Evolutionary conservation across 1,140 invertebrate species (phyloP), one percentile per base, ranked within the genome.

Genomic region (Diorhabda sublineata): DNA sequence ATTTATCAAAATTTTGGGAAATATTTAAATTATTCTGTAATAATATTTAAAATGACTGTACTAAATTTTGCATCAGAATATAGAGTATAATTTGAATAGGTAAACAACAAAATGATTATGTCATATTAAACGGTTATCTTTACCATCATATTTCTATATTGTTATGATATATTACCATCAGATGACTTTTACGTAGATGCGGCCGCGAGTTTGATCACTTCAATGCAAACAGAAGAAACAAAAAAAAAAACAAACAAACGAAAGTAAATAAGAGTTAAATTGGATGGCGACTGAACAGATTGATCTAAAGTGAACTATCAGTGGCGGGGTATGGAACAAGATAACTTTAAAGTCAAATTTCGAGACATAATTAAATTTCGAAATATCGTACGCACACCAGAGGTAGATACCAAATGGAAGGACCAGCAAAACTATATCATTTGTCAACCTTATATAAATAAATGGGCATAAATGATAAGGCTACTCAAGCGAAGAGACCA

Each of bases 151-250:
- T 67, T 58, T 67, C 58, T 8, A 41, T n/a, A 9, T 52, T 61
- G 59, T 60, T 67, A 67, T 67, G 66, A 67, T 58, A 61, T 45
- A 67, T 67, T 61, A 61, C 66, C 59, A 67, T 67, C 47, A 42
- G 26, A 47, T 47, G 43, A 43, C 43, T 11, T 56, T 42, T 64
- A 9, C 43, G 44, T 43, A 45, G 9, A 43, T 4, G 3, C 62
- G n/a, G 62, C 4, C 9, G 9, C 42, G 8, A 42, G 9, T n/a
- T 61, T 41, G 26, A 43, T 61, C 47, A 52, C 47, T 52, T 6
- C 47, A 8, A 52, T 52, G 42, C 52, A n/a, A 42, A 42, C 64
- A 58, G 26, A 26, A 26, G 26, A 26, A n/a, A 65, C 41, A 42
- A 11, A 11, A 11, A 11, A n/a, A n/a, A 65, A 56, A 65, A 65